These are phyloP conservation scores for Nycticorax nycticorax DNA, from an alignment of 2,113 vertebrate species.

Conservation along the genomic window DNA sequence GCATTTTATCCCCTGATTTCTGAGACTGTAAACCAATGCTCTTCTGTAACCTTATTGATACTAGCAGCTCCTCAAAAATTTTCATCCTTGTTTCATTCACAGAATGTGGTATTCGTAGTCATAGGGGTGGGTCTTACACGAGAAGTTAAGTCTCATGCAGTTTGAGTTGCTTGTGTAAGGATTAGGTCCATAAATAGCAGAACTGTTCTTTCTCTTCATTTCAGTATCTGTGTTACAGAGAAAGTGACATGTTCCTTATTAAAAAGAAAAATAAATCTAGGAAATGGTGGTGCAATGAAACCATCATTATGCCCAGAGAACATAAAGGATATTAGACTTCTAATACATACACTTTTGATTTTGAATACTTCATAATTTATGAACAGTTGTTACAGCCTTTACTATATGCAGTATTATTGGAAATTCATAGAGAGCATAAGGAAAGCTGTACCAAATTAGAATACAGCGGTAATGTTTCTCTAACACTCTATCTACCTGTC, in stretches of 20 bases:
- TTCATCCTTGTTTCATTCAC: neutral
- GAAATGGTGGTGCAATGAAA: conserved; percentile 2
- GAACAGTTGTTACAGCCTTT: neutral
- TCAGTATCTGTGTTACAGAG: neutral
- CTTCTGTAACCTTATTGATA: neutral
- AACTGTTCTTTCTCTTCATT: neutral
- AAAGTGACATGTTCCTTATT: neutral
- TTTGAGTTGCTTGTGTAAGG: fast-evolving
- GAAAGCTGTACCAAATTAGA: neutral
- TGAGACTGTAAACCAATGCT: neutral
- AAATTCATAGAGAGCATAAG: neutral
- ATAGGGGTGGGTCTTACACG: neutral
- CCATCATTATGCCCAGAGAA: neutral
- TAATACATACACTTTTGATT: neutral
- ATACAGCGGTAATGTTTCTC: neutral
- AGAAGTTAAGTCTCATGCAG: neutral
- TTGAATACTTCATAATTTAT: conserved; percentile 2
- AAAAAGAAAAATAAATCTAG: conserved; percentile 27
- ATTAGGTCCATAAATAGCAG: neutral
- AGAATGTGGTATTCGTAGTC: neutral
- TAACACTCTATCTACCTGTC: neutral
- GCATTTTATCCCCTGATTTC: neutral
- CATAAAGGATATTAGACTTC: neutral
- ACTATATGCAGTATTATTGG: neutral
- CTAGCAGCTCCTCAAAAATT: neutral